A percentile compares a stretch with the other conserved stretches of the same genome.
Conservation (phyloP, 2,888 invertebrate genomes). For the Lasioglossum marginatum region DNA sequence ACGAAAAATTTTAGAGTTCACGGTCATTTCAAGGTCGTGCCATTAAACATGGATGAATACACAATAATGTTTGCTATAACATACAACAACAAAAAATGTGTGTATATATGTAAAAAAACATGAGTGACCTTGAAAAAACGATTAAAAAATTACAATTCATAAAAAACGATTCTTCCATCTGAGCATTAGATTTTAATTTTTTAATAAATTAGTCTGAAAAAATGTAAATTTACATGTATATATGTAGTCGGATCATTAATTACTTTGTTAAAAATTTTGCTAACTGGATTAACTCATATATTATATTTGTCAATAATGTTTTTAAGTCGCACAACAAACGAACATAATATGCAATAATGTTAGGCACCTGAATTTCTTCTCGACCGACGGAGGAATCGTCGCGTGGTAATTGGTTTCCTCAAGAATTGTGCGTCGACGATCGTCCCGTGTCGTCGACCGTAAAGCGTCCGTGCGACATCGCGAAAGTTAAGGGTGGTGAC, state of each 20-base stretch:
- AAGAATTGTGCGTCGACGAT: conserved; percentile 37
- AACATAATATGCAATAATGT: neutral
- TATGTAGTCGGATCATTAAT: neutral
- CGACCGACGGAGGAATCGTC: conserved; percentile 48
- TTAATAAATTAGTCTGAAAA: neutral
- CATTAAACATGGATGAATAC: too few relatives aligned
- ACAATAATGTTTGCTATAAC: too few relatives aligned
- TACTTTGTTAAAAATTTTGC: neutral
- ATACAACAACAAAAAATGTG: too few relatives aligned
- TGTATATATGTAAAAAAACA: too few relatives aligned
- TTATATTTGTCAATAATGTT: neutral
- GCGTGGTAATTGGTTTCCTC: conserved; percentile 44
- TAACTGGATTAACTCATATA: neutral
- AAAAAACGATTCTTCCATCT: too few relatives aligned
- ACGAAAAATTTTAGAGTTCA: too few relatives aligned
- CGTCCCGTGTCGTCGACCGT: conserved; percentile 70
- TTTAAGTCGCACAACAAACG: neutral
- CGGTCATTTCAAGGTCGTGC: too few relatives aligned
- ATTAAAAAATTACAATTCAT: too few relatives aligned
- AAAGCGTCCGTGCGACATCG: conserved; percentile 66
- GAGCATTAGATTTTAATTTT: neutral
- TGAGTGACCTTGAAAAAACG: too few relatives aligned
- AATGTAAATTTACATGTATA: neutral
- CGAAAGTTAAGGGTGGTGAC: conserved; percentile 53
- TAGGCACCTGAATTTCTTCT: neutral